Evolutionary conservation across 2,797 vertebrate species (phyloP).

Genomic region (Yasuhikotakia modesta): DNA sequence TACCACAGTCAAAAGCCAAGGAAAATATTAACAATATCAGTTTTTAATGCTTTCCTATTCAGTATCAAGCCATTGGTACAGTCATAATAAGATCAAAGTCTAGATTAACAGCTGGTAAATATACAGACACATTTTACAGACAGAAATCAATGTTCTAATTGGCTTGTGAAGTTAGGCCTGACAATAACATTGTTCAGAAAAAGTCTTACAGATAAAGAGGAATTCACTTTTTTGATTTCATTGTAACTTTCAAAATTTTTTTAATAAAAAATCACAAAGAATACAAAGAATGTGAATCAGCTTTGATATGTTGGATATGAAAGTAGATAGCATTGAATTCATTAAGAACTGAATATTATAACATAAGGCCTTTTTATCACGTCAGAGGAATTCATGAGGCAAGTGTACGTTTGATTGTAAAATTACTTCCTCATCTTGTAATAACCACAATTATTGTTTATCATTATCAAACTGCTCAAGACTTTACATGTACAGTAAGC

Average conservation of each 20-base stretch:
- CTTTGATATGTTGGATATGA: not conserved
- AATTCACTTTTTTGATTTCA: not conserved
- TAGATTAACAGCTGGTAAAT: too few species aligned
- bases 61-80: too few species aligned
- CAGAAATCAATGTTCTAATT: not conserved
- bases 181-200: not conserved
- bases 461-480: not conserved
- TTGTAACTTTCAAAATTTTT: constrained; percentile 8
- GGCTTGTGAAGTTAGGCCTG: not conserved
- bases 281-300: not conserved
- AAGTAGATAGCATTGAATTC: not conserved
- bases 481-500: too few species aligned
- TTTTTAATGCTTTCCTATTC: too few species aligned
- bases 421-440: not conserved
- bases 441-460: not conserved
- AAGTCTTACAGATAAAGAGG: not conserved
- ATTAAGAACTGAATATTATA: not conserved
- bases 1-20: too few species aligned
- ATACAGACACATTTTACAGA: not conserved
- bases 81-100: too few species aligned
- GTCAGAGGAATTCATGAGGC: not conserved
- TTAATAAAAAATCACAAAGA: constrained; percentile 18
- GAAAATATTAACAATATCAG: too few species aligned
- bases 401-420: not conserved
- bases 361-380: not conserved